These are phyloP conservation scores for Heliconius congener DNA, from an alignment of 1,140 invertebrate genomes.

Conservation along the genomic window DNA sequence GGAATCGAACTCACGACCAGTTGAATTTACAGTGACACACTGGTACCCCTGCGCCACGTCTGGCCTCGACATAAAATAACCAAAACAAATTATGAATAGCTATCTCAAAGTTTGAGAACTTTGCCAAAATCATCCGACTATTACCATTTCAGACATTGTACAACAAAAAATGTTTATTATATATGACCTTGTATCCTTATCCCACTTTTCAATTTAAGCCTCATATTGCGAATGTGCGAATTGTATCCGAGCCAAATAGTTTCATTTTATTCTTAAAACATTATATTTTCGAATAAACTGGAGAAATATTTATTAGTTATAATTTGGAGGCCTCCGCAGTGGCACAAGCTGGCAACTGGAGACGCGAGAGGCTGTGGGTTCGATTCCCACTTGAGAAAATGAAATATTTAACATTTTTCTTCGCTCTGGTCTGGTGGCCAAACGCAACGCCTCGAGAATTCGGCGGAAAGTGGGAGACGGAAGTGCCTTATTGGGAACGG, in stretches of 20 bases:
- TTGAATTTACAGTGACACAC: no score
- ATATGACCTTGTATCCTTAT: conserved; percentile 31
- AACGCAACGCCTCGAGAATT: no score
- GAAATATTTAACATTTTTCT: no score
- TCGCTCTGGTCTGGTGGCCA: no score
- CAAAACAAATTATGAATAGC: conserved; percentile 15
- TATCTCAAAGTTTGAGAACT: not conserved
- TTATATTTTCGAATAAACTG: not conserved
- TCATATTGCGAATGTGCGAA: not conserved
- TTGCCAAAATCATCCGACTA: conserved; percentile 29
- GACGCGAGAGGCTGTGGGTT: not conserved
- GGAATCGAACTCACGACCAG: no score
- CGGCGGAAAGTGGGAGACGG: no score
- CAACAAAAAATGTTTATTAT: conserved; percentile 21
- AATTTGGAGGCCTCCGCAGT: not conserved
- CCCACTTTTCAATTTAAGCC: conserved; percentile 19
- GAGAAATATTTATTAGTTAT: not conserved
- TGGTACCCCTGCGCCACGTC: no score
- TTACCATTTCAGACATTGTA: conserved; percentile 16
- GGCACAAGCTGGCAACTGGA: no score
- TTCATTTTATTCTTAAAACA: conserved; percentile 6
- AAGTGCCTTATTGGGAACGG: no score
- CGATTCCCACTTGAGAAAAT: no score
- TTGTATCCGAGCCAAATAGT: conserved; percentile 24
- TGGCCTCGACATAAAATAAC: not conserved